Evolutionary conservation across 1,140 invertebrate species (phyloP).

Genomic region (Euura lappo): DNA sequence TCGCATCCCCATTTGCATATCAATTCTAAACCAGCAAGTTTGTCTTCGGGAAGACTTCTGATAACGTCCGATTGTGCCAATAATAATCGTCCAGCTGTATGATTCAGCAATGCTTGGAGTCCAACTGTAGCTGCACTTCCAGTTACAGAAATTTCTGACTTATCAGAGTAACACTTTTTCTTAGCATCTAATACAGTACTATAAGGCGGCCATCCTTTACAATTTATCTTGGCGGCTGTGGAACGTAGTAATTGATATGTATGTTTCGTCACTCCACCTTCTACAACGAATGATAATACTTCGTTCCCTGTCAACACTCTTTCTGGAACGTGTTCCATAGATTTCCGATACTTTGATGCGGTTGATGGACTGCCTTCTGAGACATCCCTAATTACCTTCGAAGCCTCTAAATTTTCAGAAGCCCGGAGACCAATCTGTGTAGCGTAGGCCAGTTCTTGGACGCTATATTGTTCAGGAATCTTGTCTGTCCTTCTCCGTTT

Average conservation of each 20-base stretch:
- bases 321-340: constrained; percentile 5
- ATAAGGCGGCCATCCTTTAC: neutral
- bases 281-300: neutral
- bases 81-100: neutral
- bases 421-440: no score
- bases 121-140: neutral
- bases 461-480: neutral
- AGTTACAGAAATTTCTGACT: neutral
- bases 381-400: constrained; percentile 20
- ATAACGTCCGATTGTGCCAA: neutral
- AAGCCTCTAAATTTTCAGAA: neutral
- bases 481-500: neutral
- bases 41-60: neutral
- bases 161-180: neutral
- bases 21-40: neutral
- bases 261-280: neutral
- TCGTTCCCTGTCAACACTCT: neutral
- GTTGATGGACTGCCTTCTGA: constrained; percentile 7
- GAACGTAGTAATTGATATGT: neutral
- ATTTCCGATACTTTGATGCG: constrained; percentile 12
- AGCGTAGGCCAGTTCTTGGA: neutral
- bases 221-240: neutral
- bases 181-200: neutral
- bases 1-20: neutral
- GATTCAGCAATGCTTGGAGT: neutral